phyloP scores from a whole-genome alignment of 2,888 invertebrate species.

The Ectemnius continuus region DNA sequence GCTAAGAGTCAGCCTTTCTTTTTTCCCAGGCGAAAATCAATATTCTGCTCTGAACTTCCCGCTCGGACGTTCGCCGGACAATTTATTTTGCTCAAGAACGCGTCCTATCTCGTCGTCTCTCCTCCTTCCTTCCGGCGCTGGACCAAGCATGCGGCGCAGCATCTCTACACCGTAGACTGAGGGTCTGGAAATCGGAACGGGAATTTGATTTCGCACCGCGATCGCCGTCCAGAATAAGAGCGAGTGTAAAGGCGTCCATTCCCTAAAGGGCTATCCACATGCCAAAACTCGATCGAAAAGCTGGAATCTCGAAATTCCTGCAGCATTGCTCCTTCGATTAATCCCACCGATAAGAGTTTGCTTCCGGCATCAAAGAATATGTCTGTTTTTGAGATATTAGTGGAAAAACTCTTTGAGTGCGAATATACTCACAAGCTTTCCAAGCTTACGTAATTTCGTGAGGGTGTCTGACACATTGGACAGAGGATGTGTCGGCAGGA shows the following conservation, averaged over 20 bases:
- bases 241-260: too few relatives aligned
- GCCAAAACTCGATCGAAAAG: not conserved
- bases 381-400: not conserved
- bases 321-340: too few relatives aligned
- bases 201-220: constrained; percentile 53
- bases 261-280: too few relatives aligned
- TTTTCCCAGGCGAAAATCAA: constrained; percentile 56
- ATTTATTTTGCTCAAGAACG: constrained; percentile 54
- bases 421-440: not conserved
- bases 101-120: constrained; percentile 35
- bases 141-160: too few relatives aligned
- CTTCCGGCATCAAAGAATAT: not conserved
- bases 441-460: too few relatives aligned
- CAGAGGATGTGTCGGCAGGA: not conserved
- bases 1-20: constrained; percentile 48
- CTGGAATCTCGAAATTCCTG: constrained; percentile 22
- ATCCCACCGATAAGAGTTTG: not conserved
- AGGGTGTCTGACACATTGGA: too few relatives aligned
- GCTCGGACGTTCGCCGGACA: constrained; percentile 46
- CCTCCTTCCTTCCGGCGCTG: too few relatives aligned
- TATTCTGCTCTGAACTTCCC: constrained; percentile 57
- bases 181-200: constrained; percentile 49
- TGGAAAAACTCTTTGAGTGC: not conserved
- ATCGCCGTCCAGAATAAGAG: too few relatives aligned
- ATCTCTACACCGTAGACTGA: not conserved